These are phyloP conservation scores for Glandiceps talaboti DNA, from an alignment of 53 echinoderm and acorn worm species.

Conservation along the genomic window DNA sequence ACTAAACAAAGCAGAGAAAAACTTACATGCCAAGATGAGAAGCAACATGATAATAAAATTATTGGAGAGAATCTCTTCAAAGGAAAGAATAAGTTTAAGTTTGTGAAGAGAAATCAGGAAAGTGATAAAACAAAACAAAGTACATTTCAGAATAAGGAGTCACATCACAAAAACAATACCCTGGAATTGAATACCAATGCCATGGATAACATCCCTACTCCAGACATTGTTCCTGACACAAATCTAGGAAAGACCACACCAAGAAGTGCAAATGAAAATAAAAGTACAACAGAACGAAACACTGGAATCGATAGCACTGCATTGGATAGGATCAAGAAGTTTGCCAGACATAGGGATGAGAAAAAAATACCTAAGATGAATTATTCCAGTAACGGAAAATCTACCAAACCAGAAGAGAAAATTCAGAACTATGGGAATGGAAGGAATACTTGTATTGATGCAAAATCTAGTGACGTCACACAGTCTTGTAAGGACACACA, in stretches of 20 bases:
- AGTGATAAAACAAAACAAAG: not conserved
- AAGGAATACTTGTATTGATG: not conserved
- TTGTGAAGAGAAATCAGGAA: not conserved
- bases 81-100: not conserved
- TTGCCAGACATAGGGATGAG: not conserved
- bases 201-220: not conserved
- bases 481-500: not conserved
- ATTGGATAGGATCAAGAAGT: not conserved
- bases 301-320: not conserved
- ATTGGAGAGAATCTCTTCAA: not conserved
- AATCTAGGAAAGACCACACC: not conserved
- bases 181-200: not conserved
- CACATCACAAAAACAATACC: not conserved
- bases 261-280: no score
- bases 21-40: not conserved
- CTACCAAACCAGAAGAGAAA: no score
- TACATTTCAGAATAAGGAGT: not conserved
- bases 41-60: no score
- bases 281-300: no score
- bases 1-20: not conserved
- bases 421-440: not conserved
- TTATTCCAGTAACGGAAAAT: not conserved
- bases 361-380: not conserved
- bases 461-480: not conserved
- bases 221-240: not conserved